These are phyloP conservation scores for Melanotaenia parkinsoni DNA, from an alignment of 2,797 vertebrate genomes.

Conservation along the genomic window DNA sequence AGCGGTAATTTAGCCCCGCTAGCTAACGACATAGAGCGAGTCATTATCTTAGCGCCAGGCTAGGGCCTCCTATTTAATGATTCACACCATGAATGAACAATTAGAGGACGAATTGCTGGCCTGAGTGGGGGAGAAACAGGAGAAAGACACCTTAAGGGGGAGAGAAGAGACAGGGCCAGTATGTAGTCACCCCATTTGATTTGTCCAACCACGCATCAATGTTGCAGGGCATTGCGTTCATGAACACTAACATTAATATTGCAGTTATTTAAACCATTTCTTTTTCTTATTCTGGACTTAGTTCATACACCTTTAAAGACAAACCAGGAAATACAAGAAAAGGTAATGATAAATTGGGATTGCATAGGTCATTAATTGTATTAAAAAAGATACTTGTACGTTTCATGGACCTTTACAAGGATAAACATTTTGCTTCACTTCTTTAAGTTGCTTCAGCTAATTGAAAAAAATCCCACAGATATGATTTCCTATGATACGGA, in stretches of 20 bases:
- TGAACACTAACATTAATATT: not conserved
- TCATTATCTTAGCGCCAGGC: constrained; percentile 81
- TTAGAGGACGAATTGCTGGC: constrained; percentile 79
- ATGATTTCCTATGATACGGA: not conserved
- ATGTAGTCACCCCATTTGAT: constrained; percentile 37
- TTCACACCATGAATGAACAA: constrained; percentile 83
- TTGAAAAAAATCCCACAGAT: not conserved
- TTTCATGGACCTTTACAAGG: not conserved
- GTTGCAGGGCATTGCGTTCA: not conserved
- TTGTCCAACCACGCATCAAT: constrained; percentile 8
- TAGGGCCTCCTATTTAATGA: constrained; percentile 82
- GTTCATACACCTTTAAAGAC: not conserved
- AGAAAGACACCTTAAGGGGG: constrained; percentile 17
- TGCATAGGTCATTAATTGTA: not conserved
- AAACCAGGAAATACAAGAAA: not conserved
- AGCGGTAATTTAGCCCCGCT: constrained; percentile 80
- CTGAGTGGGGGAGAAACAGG: constrained; percentile 40
- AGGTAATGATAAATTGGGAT: not conserved
- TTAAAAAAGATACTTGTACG: not conserved
- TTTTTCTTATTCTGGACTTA: not conserved
- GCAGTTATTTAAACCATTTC: not conserved
- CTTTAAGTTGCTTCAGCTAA: not conserved
- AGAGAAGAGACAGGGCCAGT: constrained; percentile 31
- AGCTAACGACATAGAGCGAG: constrained; percentile 81
- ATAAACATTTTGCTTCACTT: not conserved